Evolutionary conservation across 2,888 invertebrate genomes (phyloP), one percentile per base, ranked within the genome.

Genomic region (Coenonympha glycerion): DNA sequence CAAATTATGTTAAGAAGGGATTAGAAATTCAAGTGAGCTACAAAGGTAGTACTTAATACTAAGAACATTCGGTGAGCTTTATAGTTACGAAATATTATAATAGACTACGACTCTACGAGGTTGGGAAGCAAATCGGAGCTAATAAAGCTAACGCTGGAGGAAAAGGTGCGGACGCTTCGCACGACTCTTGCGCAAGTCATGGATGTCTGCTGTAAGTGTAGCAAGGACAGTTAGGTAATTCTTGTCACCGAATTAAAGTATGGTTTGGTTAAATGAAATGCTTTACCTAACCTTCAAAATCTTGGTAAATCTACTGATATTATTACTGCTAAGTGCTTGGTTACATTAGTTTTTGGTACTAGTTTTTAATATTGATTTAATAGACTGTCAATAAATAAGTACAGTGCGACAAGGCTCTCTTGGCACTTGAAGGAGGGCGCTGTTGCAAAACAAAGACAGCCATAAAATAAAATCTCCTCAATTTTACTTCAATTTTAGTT

Each of bases 171-270:
- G 47, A 45, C 39, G 46, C 49, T 72, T 73, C 74, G 71, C 76
- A 73, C 72, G 72, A 52, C 51, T 60, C 39, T 77, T 75, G 68
- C 69, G 69, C 59, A 73, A 68, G 28, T 52, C 37, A 47, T 52
- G 42, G 37, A 44, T 28, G 37, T 30, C 28, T 53, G 30, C 36
- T 63, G 60, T 66, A 69, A 66, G 60, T 68, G 69, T 68, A 68
- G 66, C 74, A 72, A 73, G 72, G 73, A 68, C 69, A 65, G 64
- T 70, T 68, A 57, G 52, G 59, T 55, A 63, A 68, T 44, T 22
- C 26, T 41, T 22, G 47, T 54, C 47, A 47, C 26, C 37, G 9
- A 24, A 24, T 39, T 24, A 39, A 13, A 24, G 13, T 2, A 11
- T 39, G 3, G 22, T 8, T 8, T n/a, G n/a, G 9, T 40, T 34